Evolutionary conservation across 2,113 vertebrate species (phyloP).

Genomic region (Setophaga kirtlandii): DNA sequence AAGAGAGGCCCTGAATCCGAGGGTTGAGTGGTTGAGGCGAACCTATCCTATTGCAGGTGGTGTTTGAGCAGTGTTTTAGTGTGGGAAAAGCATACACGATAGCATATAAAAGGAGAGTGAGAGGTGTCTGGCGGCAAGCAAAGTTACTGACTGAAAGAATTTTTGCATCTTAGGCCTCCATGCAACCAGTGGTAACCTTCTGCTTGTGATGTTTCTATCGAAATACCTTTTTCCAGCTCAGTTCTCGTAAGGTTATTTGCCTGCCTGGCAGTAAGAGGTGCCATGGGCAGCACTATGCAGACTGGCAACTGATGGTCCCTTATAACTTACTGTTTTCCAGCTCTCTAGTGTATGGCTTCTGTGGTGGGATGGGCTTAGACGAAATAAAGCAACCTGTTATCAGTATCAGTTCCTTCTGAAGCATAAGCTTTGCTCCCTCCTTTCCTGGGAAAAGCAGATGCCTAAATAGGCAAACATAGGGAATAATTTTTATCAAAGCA

Average conservation of each 20-base stretch:
- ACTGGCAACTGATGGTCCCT: no score
- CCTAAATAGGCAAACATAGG: not conserved
- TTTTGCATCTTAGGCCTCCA: not conserved
- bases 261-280: not conserved
- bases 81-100: not conserved
- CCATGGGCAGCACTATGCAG: not conserved
- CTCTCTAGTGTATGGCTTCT: not conserved
- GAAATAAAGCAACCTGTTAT: not conserved
- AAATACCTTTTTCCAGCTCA: not conserved
- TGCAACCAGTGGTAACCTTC: accelerated
- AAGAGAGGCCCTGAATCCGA: not conserved
- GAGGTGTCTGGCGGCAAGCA: not conserved
- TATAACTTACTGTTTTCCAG: not conserved
- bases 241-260: not conserved
- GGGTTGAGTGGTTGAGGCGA: not conserved
- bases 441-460: not conserved
- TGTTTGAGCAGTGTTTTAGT: not conserved
- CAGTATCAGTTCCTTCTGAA: not conserved
- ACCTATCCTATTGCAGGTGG: accelerated
- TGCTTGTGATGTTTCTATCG: accelerated
- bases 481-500: not conserved
- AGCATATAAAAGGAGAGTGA: not conserved
- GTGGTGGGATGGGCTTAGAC: not conserved
- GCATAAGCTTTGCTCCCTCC: not conserved
- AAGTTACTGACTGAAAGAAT: not conserved